These are phyloP conservation scores for Dryocosmus kuriphilus DNA, from an alignment of 2,888 invertebrate genomes.

Conservation along the genomic window DNA sequence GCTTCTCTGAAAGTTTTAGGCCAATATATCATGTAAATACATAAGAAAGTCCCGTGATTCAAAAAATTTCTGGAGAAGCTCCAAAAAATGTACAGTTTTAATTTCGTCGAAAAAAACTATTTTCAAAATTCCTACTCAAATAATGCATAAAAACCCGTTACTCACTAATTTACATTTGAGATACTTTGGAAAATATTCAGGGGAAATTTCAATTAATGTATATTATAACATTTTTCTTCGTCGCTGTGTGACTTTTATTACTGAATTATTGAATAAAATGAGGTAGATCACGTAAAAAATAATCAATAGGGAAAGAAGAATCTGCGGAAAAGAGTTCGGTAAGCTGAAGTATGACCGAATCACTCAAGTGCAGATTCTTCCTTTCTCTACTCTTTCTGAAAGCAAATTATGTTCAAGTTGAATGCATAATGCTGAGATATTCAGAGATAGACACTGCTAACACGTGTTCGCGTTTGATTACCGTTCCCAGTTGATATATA, in stretches of 20 bases:
- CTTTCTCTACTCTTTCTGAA: background rate
- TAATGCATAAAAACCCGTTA: too few relatives aligned
- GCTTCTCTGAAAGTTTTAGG: too few relatives aligned
- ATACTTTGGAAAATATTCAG: background rate
- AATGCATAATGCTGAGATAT: background rate
- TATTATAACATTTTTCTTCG: too few relatives aligned
- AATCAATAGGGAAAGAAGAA: slow-evolving; percentile 6
- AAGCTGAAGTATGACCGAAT: background rate
- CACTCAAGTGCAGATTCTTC: slow-evolving; percentile 5
- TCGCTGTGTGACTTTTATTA: background rate
- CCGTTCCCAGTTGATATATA: background rate
- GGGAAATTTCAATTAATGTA: too few relatives aligned
- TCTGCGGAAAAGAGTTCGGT: background rate
- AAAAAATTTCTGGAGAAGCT: too few relatives aligned
- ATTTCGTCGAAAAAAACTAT: too few relatives aligned
- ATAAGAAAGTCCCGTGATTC: too few relatives aligned
- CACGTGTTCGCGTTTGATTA: slow-evolving; percentile 27
- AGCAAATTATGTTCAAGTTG: slow-evolving; percentile 10
- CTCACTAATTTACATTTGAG: too few relatives aligned
- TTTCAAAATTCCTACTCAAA: too few relatives aligned
- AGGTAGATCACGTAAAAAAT: background rate
- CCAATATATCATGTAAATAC: too few relatives aligned
- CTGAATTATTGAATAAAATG: slow-evolving; percentile 8
- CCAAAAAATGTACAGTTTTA: too few relatives aligned
- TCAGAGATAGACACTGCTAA: background rate